Conservation (phyloP, 2,113 vertebrate genomes). For the Balaeniceps rex region DNA sequence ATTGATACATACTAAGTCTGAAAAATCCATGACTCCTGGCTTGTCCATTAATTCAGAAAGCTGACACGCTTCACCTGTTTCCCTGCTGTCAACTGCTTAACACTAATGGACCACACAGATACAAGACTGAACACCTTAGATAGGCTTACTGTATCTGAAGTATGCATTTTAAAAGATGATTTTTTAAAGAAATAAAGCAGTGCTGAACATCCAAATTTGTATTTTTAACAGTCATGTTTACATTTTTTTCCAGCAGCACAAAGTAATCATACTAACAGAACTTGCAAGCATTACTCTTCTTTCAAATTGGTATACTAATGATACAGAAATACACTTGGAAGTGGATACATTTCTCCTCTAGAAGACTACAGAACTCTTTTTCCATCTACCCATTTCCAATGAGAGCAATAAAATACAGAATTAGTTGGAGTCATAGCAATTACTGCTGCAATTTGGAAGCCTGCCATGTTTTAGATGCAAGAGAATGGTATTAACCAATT, state of each 20-base stretch:
- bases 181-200: not conserved
- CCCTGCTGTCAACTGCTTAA: not conserved
- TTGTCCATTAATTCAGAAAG: not conserved
- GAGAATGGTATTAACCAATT: not conserved
- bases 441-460: not conserved
- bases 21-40: not conserved
- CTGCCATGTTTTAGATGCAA: not conserved
- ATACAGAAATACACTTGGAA: not conserved
- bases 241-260: not conserved
- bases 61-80: not conserved
- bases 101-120: accelerated
- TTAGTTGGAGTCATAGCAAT: not conserved
- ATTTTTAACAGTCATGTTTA: not conserved
- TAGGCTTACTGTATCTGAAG: not conserved
- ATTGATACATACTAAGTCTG: not conserved
- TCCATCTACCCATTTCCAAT: not conserved
- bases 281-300: not conserved
- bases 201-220: not conserved
- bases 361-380: not conserved
- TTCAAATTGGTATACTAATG: not conserved
- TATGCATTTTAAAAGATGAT: not conserved
- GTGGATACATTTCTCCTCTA: not conserved
- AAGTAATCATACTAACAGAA: not conserved
- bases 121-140: not conserved
- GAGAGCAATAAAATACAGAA: not conserved